Conservation (phyloP, 2,113 vertebrate genomes). For the Mola mola region DNA sequence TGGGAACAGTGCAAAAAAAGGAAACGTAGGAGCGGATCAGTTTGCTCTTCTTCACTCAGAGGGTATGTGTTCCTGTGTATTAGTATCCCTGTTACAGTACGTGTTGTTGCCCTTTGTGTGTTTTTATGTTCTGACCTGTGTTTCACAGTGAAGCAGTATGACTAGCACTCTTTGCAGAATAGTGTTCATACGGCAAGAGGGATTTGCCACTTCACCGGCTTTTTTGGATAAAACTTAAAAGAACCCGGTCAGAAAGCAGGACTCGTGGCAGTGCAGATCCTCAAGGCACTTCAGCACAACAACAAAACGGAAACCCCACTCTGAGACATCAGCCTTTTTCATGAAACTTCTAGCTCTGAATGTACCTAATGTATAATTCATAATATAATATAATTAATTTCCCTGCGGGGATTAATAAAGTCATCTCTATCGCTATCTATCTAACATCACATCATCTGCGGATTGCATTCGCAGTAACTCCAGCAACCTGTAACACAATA, state of each 20-base stretch:
- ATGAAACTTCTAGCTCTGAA: conserved; percentile 5
- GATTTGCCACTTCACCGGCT: conserved; percentile 51
- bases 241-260: conserved; percentile 24
- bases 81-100: neutral
- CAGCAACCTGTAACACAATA: too few species aligned
- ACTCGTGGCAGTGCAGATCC: conserved; percentile 9
- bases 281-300: too few species aligned
- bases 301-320: conserved; percentile 10
- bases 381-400: too few species aligned
- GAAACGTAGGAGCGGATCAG: conserved; percentile 15
- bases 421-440: too few species aligned
- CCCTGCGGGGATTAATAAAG: too few species aligned
- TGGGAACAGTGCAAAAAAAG: conserved; percentile 21
- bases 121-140: conserved; percentile 28
- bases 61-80: neutral
- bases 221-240: conserved; percentile 46
- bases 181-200: conserved; percentile 33
- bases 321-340: conserved; percentile 4
- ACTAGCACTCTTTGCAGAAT: conserved; percentile 50
- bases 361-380: too few species aligned
- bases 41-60: conserved; percentile 4
- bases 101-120: conserved; percentile 3
- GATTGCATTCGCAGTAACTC: neutral
- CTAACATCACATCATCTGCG: too few species aligned
- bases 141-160: conserved; percentile 15